phyloP scores from a whole-genome alignment of 1,140 invertebrate species.

The Riptortus pedestris region DNA sequence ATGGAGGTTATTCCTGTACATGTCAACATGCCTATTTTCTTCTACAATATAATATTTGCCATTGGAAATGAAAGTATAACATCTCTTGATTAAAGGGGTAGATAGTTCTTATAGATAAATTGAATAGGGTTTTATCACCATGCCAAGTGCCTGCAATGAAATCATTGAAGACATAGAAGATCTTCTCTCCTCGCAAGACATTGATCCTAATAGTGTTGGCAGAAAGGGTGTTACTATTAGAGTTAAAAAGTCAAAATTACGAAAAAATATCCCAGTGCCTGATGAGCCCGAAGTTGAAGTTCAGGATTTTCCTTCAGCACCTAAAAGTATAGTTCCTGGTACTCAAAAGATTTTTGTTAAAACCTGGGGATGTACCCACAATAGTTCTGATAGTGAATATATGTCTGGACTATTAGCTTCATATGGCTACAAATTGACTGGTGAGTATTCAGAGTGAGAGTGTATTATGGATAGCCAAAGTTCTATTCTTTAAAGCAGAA shows the following conservation, averaged over 20 bases:
- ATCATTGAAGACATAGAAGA: conserved; percentile 71
- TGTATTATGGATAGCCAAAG: not conserved
- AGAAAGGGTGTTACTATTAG: conserved; percentile 54
- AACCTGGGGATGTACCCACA: conserved; percentile 97
- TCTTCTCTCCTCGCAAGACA: conserved; percentile 63
- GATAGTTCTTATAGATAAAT: no score
- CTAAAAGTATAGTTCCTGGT: conserved; percentile 65
- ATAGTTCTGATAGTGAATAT: conserved; percentile 91
- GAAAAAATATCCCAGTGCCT: conserved; percentile 27
- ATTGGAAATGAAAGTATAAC: no score
- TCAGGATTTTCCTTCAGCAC: conserved; percentile 35
- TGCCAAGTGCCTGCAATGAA: conserved; percentile 48
- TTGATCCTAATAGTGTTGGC: conserved; percentile 61
- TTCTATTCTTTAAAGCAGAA: not conserved
- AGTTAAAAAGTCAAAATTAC: conserved; percentile 40
- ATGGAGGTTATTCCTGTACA: no score
- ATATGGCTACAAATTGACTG: conserved; percentile 75
- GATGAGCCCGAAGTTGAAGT: conserved; percentile 32
- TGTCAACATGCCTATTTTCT: no score
- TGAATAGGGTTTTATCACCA: no score
- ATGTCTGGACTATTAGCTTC: conserved; percentile 88
- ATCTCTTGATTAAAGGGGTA: no score
- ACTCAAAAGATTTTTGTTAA: conserved; percentile 85
- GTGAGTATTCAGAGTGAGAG: conserved; percentile 32
- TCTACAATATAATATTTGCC: no score